phyloP scores from a whole-genome alignment of 2,888 invertebrate genomes.

The Beris morrisii region DNA sequence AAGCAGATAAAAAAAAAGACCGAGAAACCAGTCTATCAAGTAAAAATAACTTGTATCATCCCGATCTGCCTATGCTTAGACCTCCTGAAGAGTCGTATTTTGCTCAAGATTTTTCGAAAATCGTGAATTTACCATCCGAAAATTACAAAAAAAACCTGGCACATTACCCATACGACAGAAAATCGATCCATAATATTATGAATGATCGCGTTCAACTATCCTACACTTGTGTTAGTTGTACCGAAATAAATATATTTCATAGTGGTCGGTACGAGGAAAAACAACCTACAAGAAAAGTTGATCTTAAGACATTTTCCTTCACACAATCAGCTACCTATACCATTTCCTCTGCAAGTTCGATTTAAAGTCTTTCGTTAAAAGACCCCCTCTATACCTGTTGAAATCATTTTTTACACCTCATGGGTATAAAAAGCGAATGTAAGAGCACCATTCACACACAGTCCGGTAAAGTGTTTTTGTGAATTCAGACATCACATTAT shows the following conservation, averaged over 20 bases:
- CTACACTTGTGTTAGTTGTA: no score
- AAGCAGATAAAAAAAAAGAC: no score
- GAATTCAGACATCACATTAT: slow-evolving; percentile 32
- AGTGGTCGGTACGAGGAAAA: slow-evolving; percentile 19
- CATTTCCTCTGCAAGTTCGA: slow-evolving; percentile 14
- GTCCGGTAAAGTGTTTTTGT: slow-evolving; percentile 55
- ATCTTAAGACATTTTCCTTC: slow-evolving; percentile 24
- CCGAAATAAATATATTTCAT: background rate
- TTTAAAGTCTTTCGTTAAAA: slow-evolving; percentile 20
- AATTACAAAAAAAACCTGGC: no score
- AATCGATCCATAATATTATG: no score
- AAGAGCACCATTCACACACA: slow-evolving; percentile 56
- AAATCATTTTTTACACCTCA: slow-evolving; percentile 42
- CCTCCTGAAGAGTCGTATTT: no score
- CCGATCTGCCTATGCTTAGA: no score
- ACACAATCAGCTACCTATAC: slow-evolving; percentile 10
- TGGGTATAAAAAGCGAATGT: slow-evolving; percentile 59
- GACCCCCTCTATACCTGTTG: slow-evolving; percentile 40
- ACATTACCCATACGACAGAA: no score
- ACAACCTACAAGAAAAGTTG: slow-evolving; percentile 11
- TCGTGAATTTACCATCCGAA: no score
- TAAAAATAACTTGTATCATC: no score
- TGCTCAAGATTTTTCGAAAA: no score
- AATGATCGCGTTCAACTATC: no score
- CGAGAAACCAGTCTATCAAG: no score